phyloP scores from a whole-genome alignment of 2,888 invertebrate species.

The Hololepta plana region DNA sequence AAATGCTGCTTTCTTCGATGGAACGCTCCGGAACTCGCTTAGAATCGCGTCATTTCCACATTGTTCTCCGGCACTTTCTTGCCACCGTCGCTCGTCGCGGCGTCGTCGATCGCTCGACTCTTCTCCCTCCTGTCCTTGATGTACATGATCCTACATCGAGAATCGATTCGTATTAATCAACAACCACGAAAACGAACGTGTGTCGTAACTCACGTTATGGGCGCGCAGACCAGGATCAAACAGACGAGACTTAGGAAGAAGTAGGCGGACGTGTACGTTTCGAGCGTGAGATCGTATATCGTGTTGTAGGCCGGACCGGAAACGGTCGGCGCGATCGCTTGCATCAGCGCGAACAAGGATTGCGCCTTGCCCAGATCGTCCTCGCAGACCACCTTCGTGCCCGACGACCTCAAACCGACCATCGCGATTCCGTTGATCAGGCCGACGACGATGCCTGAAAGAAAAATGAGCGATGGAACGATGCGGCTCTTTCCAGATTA shows the following conservation, averaged over 20 bases:
- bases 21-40: too few relatives aligned
- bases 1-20: too few relatives aligned
- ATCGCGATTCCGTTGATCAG: slow-evolving; percentile 21
- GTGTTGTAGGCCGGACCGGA: slow-evolving; percentile 36
- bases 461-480: too few relatives aligned
- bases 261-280: slow-evolving; percentile 35
- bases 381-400: slow-evolving; percentile 24
- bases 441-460: slow-evolving; percentile 17
- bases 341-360: slow-evolving; percentile 40
- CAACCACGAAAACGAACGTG: too few relatives aligned
- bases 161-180: too few relatives aligned
- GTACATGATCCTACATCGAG: too few relatives aligned
- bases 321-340: slow-evolving; percentile 35
- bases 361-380: slow-evolving; percentile 26
- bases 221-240: slow-evolving; percentile 7
- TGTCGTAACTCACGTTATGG: slow-evolving; percentile 10
- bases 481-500: too few relatives aligned
- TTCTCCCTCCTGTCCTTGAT: too few relatives aligned
- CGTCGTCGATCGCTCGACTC: too few relatives aligned
- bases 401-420: slow-evolving; percentile 22
- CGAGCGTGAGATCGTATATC: slow-evolving; percentile 32
- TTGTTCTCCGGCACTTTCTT: too few relatives aligned
- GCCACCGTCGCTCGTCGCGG: too few relatives aligned
- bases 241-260: slow-evolving; percentile 30
- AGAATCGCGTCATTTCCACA: too few relatives aligned